Base-by-base conservation (phyloP, 2,113 vertebrate species). In the Myotis brandtii region DNA sequence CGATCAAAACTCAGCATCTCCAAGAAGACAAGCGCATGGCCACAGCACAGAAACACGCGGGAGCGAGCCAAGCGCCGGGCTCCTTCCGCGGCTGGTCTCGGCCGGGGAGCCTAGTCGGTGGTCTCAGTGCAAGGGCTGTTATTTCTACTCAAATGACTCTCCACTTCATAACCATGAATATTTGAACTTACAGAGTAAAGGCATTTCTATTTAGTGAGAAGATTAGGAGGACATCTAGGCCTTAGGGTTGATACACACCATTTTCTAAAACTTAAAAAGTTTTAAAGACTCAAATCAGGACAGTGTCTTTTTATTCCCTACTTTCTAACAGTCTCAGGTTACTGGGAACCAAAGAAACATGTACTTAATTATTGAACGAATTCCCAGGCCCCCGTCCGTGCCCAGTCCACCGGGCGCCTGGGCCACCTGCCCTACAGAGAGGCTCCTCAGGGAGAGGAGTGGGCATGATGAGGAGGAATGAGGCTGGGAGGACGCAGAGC, bases 1-100 rank as follows among this genome's bases (percentile, higher is more conserved):
- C 91, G 90, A 88, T 97, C 94, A 94, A 92, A 90, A 95, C 52
- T 77, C 85, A 95, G 59, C 59, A 27, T 88, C 94, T 88, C 70
- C 12, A 48, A 86, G 91, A 76, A 86, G 91, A 95, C 12, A 18
- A 32, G 43, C 21, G 72, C 34, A 2, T 43, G 17, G 46, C 70
- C 21, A 30, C 3, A 4, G 27, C 48, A 59, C 16, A 85, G 27
- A 88, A 82, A 89, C 56, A 34, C 32, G 84, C 52, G 16, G 50
- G 17, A 54, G 52, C 17, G 54, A 56, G 54, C 18, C 20, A 2
- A 21, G 20, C 54, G 5, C 52, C 5, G 2, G 54, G 25, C 56
- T 25, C 21, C 23, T 59, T 59, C 23, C 56, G 3, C 3, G 9
- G 56, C 4, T 34, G 23, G 17, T 30, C 87, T 50, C 20, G 40